Evolutionary conservation across 64 coral and sea anemone species (phyloP).

Genomic region (Catalaphyllia jardinei): DNA sequence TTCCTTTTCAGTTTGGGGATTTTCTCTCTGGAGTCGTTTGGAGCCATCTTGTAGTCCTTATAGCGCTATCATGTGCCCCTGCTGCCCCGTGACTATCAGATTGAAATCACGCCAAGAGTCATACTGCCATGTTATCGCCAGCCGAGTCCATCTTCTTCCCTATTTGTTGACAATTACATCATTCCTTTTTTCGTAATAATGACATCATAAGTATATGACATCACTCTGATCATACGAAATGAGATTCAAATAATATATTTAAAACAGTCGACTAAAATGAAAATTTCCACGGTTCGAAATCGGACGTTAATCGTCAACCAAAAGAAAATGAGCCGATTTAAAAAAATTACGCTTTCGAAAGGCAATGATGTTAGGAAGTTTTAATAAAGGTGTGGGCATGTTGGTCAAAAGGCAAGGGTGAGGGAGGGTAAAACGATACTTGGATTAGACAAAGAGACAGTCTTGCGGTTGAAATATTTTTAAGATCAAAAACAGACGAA

Average conservation of each 20-base stretch:
- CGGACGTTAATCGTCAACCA: neutral
- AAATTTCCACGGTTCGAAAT: neutral
- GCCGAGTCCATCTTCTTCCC: neutral
- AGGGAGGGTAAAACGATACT: neutral
- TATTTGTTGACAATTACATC: neutral
- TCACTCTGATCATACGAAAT: neutral
- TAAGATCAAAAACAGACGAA: no score
- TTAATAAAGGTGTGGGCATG: no score
- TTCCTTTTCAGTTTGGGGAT: neutral
- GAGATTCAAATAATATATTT: neutral
- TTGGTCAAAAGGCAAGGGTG: no score
- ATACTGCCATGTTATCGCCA: neutral
- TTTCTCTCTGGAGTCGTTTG: neutral
- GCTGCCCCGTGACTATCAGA: neutral
- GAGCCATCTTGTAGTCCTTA: neutral
- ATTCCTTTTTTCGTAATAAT: neutral
- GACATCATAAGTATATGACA: neutral
- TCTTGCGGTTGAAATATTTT: neutral
- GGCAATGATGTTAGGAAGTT: no score
- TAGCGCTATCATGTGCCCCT: neutral
- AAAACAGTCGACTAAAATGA: neutral
- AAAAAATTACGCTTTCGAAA: no score
- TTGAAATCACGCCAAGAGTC: neutral
- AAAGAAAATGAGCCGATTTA: no score
- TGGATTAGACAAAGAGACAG: neutral